Evolutionary conservation across 2,888 invertebrate species (phyloP).

Genomic region (Heliconius hortense): DNA sequence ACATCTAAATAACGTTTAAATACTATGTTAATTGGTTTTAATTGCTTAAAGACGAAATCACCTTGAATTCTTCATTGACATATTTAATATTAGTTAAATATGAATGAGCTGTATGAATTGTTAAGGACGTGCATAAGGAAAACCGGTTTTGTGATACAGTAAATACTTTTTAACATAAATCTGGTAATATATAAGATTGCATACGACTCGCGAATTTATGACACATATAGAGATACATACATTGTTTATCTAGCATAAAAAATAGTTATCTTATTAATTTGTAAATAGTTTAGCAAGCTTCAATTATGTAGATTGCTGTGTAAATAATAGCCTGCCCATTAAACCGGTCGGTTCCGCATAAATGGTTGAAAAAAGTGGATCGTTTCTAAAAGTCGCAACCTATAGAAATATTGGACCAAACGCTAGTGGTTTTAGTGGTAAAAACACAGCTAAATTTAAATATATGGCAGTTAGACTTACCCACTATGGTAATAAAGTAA

Average conservation of each 20-base stretch:
- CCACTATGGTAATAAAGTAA: conserved; percentile 12
- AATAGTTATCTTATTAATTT: background rate
- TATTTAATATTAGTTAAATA: background rate
- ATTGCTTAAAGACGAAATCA: conserved; percentile 8
- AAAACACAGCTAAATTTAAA: conserved; percentile 16
- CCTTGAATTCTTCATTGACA: conserved; percentile 9
- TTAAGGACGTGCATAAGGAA: background rate
- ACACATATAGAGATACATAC: background rate
- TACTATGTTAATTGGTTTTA: conserved; percentile 1
- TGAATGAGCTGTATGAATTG: background rate
- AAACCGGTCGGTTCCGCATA: conserved; percentile 34
- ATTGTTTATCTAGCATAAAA: conserved; percentile 6
- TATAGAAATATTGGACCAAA: conserved; percentile 34
- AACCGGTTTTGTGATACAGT: conserved; percentile 19
- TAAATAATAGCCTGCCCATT: conserved; percentile 12
- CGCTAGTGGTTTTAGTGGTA: background rate
- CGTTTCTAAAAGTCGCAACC: conserved; percentile 32
- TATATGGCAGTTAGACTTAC: conserved; percentile 27
- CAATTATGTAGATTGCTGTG: background rate
- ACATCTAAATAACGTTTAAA: background rate
- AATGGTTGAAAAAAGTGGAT: conserved; percentile 34
- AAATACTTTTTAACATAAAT: background rate
- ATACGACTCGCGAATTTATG: conserved; percentile 7
- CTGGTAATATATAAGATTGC: background rate
- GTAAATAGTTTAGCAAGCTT: background rate